Conservation (phyloP, 2,113 vertebrate species). For the Tupaia chinensis region DNA sequence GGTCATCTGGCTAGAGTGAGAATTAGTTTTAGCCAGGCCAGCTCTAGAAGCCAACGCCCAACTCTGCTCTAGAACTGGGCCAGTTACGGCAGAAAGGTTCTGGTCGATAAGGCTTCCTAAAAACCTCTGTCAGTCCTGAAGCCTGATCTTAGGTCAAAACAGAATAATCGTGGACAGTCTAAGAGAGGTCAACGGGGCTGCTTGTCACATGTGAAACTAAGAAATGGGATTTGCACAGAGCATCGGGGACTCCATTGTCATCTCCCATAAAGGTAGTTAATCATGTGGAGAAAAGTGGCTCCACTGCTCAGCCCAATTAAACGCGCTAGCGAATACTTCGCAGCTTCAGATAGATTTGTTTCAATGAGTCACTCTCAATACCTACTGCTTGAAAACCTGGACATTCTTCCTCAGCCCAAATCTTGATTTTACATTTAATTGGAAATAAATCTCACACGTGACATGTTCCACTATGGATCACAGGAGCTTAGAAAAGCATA, state of each 20-base stretch:
- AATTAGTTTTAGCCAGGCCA: neutral
- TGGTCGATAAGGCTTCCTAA: neutral
- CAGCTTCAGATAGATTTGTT: conserved; percentile 16
- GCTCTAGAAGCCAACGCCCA: neutral
- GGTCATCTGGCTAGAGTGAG: neutral
- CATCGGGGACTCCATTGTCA: neutral
- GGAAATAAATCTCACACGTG: neutral
- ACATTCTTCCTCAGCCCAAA: neutral
- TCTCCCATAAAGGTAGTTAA: neutral
- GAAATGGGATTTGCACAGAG: neutral
- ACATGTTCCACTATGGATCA: neutral
- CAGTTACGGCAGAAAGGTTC: neutral
- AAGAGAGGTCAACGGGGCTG: neutral
- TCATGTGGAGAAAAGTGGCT: neutral
- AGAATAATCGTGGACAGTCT: neutral
- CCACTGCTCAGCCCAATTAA: neutral
- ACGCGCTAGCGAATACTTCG: neutral
- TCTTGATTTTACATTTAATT: conserved; percentile 38
- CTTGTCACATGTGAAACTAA: neutral
- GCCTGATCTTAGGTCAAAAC: neutral
- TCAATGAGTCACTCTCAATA: conserved; percentile 23
- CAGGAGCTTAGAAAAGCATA: neutral
- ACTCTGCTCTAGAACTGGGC: neutral
- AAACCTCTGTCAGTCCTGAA: neutral
- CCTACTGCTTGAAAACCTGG: neutral